Conservation (phyloP, 2,888 invertebrate species). For the Tachystola acroxantha region DNA sequence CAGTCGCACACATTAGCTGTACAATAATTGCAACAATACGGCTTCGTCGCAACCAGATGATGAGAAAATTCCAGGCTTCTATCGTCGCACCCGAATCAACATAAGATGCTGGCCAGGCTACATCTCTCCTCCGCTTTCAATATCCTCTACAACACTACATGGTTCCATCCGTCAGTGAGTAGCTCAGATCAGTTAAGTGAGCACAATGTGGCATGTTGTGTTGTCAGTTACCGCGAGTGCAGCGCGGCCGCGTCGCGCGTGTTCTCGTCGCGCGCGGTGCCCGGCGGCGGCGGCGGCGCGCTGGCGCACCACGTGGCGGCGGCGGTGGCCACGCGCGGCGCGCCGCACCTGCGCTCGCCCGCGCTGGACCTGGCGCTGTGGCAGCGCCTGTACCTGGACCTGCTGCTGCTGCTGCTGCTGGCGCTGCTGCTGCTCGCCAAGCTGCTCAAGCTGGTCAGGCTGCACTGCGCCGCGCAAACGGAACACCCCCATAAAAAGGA, state of each 20-base stretch:
- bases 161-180: no score
- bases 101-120: no score
- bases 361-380: conserved; percentile 25
- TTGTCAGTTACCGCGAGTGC: conserved; percentile 30
- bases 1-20: conserved; percentile 6
- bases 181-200: no score
- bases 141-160: no score
- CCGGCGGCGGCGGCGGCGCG: conserved; percentile 23
- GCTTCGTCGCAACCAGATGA: no score
- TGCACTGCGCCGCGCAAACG: conserved; percentile 42
- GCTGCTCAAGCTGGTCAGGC: conserved; percentile 34
- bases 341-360: conserved; percentile 34
- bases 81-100: no score
- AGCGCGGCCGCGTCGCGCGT: conserved; percentile 27
- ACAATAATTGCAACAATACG: no score
- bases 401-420: conserved; percentile 23
- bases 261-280: conserved; percentile 16
- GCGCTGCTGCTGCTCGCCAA: conserved; percentile 43
- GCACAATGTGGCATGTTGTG: no score
- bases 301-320: conserved; percentile 37
- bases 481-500: not conserved
- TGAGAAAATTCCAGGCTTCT: no score
- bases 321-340: conserved; percentile 30
- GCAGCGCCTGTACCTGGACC: conserved; percentile 36
- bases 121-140: no score